Conservation (phyloP, 2,797 vertebrate species). For the Lycodopsis pacificus region DNA sequence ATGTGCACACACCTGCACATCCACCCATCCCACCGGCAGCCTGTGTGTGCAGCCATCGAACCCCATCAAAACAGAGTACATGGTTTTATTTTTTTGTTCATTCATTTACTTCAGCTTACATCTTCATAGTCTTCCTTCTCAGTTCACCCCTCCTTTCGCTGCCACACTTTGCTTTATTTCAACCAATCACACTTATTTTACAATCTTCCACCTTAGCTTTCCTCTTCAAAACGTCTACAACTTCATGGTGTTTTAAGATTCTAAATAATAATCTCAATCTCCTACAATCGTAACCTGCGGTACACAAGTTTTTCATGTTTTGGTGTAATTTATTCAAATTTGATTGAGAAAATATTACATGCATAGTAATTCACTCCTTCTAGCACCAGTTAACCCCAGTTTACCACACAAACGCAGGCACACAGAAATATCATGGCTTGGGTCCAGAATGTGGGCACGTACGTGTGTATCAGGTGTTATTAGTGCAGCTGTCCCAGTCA, state of each 20-base stretch:
- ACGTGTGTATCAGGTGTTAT: constrained; percentile 45
- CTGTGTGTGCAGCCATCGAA: constrained; percentile 50
- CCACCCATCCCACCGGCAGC: constrained; percentile 59
- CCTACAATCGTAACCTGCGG: background rate
- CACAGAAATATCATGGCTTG: constrained; percentile 18
- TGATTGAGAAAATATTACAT: background rate
- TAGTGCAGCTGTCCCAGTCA: constrained; percentile 71
- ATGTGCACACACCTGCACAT: constrained; percentile 61
- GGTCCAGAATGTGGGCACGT: constrained; percentile 4
- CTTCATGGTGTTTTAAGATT: background rate
- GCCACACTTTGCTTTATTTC: constrained; percentile 20
- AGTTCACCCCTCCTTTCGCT: constrained; percentile 29
- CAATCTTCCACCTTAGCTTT: background rate
- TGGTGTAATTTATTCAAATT: background rate
- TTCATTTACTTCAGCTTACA: constrained; percentile 7
- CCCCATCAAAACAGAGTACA: constrained; percentile 73
- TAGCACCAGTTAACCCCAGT: background rate
- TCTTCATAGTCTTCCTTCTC: constrained; percentile 25
- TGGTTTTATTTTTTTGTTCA: constrained; percentile 41
- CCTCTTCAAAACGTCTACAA: background rate
- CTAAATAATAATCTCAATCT: background rate
- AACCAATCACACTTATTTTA: constrained; percentile 31
- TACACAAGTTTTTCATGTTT: background rate
- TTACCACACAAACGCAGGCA: background rate
- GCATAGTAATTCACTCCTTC: background rate